These are phyloP conservation scores for Charadrius vociferus DNA, from an alignment of 2,113 vertebrate genomes.

Conservation along the genomic window DNA sequence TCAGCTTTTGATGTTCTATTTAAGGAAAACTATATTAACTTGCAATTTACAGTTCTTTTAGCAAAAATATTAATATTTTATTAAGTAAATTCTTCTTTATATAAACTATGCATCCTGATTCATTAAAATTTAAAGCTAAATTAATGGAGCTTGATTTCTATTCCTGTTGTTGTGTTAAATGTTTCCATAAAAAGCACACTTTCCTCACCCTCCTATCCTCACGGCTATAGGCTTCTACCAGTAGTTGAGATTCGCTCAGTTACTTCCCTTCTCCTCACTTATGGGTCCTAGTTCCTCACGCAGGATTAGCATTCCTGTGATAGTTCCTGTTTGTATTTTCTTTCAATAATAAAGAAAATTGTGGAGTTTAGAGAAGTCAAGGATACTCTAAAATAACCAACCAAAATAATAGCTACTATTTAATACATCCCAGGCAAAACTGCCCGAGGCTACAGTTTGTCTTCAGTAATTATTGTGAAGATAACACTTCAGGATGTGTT, in stretches of 20 bases:
- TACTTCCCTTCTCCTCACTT: background rate
- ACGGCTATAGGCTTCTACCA: background rate
- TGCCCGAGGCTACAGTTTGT: background rate
- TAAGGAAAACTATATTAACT: background rate
- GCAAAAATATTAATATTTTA: conserved; percentile 51
- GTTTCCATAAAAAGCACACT: background rate
- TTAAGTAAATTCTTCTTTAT: conserved; percentile 33
- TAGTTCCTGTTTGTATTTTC: background rate
- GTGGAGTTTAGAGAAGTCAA: background rate
- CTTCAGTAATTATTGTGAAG: background rate
- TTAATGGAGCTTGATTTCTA: conserved; percentile 37
- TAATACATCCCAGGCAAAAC: background rate
- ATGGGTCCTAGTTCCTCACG: background rate
- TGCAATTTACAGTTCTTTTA: conserved; percentile 2
- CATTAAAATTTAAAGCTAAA: conserved; percentile 53
- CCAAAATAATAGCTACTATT: background rate
- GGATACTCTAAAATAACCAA: background rate
- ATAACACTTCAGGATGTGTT: background rate
- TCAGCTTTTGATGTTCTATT: background rate
- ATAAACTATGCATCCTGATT: conserved; percentile 17
- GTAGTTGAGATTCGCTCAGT: background rate
- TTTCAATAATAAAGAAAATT: background rate
- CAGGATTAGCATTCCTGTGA: background rate
- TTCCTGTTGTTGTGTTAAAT: conserved; percentile 12
- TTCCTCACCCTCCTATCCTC: background rate